Base-by-base conservation (phyloP, 2,113 vertebrate genomes). In the Macaca nemestrina region DNA sequence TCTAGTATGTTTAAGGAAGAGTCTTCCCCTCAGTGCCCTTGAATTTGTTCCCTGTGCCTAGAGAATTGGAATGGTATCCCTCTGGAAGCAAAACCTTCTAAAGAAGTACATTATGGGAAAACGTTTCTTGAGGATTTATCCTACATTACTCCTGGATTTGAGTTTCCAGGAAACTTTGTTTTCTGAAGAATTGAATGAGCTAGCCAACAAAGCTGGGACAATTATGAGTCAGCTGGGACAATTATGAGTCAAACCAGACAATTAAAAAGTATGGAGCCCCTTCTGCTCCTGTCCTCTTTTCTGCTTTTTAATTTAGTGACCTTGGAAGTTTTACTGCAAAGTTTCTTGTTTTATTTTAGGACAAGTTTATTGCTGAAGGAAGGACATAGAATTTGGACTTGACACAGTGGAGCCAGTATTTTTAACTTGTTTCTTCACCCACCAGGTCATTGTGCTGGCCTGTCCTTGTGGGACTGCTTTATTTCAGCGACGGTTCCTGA, bases 301-400 rank as follows among this genome's bases (percentile, higher is more conserved):
- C 25, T 38, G 12, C 30, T 35, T 79, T 27, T 75, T 43, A 35
- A 20, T 23, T 18, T 40, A 2, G 6, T 57, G 84, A 59, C 38
- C 5, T 27, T 23, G 1, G 48, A 13, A 17, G 48, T 68, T 17
- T 11, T n/a, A n/a, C 12, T 1, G 0, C 16, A 38, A 0, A 81
- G 4, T 45, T 22, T 2, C 57, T 67, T 43, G 14, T 80, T 73
- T 83, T 48, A n/a, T 75, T 86, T 67, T 5, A 91, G 57, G 40
- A 81, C 5, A 20, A 2, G 8, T 45, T 43, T 43, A 3, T 73
- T 79, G 32, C 30, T 5, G 48, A 25, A 50, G 25, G 25, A 14
- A 13, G 40, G 70, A 11, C 1, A 5, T 81, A 50, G 57, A 70
- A 40, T 52, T 45, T 6, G 1, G 82, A 52, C 22, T 32, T 25